Conservation (phyloP, 2,888 invertebrate species). For the Maniola hyperantus region DNA sequence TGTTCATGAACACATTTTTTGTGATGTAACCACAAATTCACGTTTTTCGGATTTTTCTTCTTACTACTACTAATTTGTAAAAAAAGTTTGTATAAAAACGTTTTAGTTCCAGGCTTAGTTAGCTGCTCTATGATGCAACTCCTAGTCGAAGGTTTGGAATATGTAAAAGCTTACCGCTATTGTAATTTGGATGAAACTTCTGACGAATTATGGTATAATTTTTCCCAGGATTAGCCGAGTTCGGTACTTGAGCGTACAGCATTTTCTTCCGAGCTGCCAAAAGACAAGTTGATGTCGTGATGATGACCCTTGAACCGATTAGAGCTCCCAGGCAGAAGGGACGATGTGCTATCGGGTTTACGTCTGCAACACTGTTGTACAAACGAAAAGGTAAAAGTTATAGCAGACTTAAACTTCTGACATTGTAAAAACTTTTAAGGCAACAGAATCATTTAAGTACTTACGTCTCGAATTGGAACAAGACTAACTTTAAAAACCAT, state of each 20-base stretch:
- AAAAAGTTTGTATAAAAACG: too few species aligned
- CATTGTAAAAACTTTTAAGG: too few species aligned
- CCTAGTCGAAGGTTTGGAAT: not conserved
- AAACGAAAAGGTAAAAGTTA: not conserved
- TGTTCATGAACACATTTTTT: too few species aligned
- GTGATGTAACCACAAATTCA: too few species aligned
- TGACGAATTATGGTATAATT: slow-evolving; percentile 33
- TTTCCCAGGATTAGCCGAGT: slow-evolving; percentile 25
- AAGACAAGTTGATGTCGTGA: slow-evolving; percentile 41
- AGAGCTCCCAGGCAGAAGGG: slow-evolving; percentile 40
- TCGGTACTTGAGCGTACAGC: slow-evolving; percentile 38
- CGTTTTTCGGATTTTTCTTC: too few species aligned
- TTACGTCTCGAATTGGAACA: too few species aligned
- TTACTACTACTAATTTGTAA: too few species aligned
- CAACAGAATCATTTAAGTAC: too few species aligned
- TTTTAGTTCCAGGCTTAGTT: not conserved
- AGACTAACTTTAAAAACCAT: too few species aligned
- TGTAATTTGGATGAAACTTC: slow-evolving; percentile 36
- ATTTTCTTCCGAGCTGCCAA: slow-evolving; percentile 24
- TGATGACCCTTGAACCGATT: slow-evolving; percentile 36
- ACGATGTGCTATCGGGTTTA: slow-evolving; percentile 11
- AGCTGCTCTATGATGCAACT: not conserved
- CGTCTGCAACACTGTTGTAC: slow-evolving; percentile 15
- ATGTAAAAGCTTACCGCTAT: slow-evolving; percentile 34
- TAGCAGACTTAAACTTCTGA: too few species aligned